Base-by-base conservation (phyloP, 92 coral and sea anemone species). In the Zoanthus sansibaricus region DNA sequence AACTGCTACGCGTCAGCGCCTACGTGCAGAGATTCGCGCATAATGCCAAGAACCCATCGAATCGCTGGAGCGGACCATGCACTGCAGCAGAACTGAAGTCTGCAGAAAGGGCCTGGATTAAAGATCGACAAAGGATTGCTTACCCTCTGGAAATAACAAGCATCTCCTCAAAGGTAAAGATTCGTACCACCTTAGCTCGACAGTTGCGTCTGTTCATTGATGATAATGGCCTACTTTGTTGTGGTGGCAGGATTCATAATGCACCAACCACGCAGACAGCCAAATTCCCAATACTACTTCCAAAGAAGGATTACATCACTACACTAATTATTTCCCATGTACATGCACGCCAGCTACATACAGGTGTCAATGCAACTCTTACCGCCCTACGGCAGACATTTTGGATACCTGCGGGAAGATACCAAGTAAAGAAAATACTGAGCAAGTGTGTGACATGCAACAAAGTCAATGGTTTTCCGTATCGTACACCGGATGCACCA, bases 311-410 rank as follows among this genome's bases (percentile, higher is more conserved):
- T 3, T 37, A 37, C 42, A 37, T 37, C 42, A 37, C 42, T 37
- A 37, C 42, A 37, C 42, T 37, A 25, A 25, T 25, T 25, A 25
- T 25, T 25, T 25, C 25, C 79, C 55, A 68, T 45, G 77, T 61
- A 21, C 93, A 87, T 59, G 71, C 55, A 7, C 86, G 46, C 67
- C 93, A 86, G 76, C 66, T 90, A 31, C 93, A 90, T 86, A 78
- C 93, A 4, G 89, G 42, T 37, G 42, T 37, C 42, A 37, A 37
- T 37, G 42, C 42, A 1, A 37, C 42, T 1, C 42, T 37, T 37
- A 37, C 42, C 42, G 42, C 4, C 4, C 42, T 37, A 37, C 42
- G 42, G 42, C 42, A 37, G 42, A 1, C 2, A 3, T 37, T 1
- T 37, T 37, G 42, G 42, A 37, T 37, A 37, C 42, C 42, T 37